Percentiles rank a stretch among this genome's conserved stretches.
Evolutionary conservation across 2,113 vertebrate genomes (phyloP).

Genomic region (Ornithorhynchus anatinus): DNA sequence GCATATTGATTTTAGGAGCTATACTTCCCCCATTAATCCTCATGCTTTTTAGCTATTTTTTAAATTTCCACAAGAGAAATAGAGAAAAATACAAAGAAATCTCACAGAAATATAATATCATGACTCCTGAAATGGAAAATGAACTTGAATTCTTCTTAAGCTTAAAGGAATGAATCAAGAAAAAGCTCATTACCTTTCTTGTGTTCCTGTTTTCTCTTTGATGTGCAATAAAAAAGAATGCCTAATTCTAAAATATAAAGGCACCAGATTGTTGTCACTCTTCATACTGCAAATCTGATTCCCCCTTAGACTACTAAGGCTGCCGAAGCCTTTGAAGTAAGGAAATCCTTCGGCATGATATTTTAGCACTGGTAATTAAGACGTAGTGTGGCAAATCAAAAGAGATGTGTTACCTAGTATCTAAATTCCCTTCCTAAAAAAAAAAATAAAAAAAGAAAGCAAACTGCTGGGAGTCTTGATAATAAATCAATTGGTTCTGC

Average conservation of each 20-base stretch:
- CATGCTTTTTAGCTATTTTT: background rate
- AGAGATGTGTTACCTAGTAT: slow-evolving; percentile 59
- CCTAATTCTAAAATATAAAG: slow-evolving; percentile 62
- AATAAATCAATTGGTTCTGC: slow-evolving; percentile 77
- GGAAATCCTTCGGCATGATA: slow-evolving; percentile 58
- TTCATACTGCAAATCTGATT: slow-evolving; percentile 57
- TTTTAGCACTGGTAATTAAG: slow-evolving; percentile 78
- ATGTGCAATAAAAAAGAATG: slow-evolving; percentile 68
- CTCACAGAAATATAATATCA: background rate
- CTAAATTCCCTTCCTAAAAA: slow-evolving; percentile 44
- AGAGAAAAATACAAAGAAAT: background rate
- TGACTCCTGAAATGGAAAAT: slow-evolving; percentile 28
- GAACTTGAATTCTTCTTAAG: slow-evolving; percentile 14
- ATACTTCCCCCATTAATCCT: too few species aligned
- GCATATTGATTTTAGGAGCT: too few species aligned
- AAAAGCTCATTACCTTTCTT: slow-evolving; percentile 39
- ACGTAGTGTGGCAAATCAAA: slow-evolving; percentile 74
- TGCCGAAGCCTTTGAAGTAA: slow-evolving; percentile 69
- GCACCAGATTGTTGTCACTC: slow-evolving; percentile 55
- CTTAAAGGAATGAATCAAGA: slow-evolving; percentile 42
- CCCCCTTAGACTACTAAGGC: slow-evolving; percentile 41
- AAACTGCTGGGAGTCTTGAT: slow-evolving; percentile 43
- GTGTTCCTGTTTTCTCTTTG: slow-evolving; percentile 62
- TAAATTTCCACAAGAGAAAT: background rate
- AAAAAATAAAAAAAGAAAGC: slow-evolving; percentile 6